Base-by-base conservation (phyloP, 2,113 vertebrate genomes). In the Oreochromis tanganicae region DNA sequence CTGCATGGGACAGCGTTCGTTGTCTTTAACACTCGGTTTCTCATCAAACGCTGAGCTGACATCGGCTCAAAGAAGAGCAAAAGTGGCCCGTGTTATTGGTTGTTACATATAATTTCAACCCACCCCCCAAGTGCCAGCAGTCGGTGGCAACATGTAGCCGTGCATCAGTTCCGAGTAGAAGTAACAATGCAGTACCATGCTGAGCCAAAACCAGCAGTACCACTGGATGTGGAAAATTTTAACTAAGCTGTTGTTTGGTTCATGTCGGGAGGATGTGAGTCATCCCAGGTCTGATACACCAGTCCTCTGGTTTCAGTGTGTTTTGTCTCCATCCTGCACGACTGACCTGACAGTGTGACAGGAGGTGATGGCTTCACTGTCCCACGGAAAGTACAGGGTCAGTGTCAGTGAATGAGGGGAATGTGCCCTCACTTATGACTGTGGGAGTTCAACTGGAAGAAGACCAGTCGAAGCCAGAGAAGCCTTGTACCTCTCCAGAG, bases 391-490 rank as follows among this genome's bases (percentile, higher is more conserved):
- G 41, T 85, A 85, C 63, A 27, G 86, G 86, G 88, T 90, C 85
- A 91, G 82, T 84, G 83, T 81, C 38, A 81, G 88, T 75, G 61
- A 89, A 90, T 86, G 81, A 82, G 83, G 56, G 71, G 50, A 87
- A 92, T 84, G 86, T 84, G 88, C 34, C 79, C 68, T 88, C 57
- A 48, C 34, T 80, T 61, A 66, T 79, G 21, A 48, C 71, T 48
- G 73, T 85, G 84, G 83, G 90, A 84, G 84, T 85, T 94, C 84
- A 93, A 21, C 85, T 86, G 75, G 83, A 90, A 89, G 89, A 32
- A 32, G 71, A 86, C 50, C 56, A 61, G 85, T 79, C 61, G 57
- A 68, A 78, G 71, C 52, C 81, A 84, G 66, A 81, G 84, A 36
- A 32, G 82, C 68, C 61, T 27, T 16, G 79, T 55, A 79, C 27